Evolutionary conservation across 2,113 vertebrate species (phyloP).

Genomic region (Sebastes fasciatus): DNA sequence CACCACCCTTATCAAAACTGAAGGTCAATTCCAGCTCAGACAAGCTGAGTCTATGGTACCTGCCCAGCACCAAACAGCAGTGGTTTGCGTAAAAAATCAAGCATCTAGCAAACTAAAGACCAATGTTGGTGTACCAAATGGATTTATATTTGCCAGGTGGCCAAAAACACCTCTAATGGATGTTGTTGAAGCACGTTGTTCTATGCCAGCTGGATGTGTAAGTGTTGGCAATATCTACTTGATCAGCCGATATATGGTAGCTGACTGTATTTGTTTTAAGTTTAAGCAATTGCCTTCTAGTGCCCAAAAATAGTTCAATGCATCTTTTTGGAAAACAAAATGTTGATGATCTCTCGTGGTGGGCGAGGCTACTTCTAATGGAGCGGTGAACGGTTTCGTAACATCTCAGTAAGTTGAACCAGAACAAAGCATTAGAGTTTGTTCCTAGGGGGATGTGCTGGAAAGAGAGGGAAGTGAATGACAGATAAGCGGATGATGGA

Average conservation of each 20-base stretch:
- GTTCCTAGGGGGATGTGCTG: neutral
- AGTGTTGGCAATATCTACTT: neutral
- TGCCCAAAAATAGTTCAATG: neutral
- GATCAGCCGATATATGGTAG: neutral
- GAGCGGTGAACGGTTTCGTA: neutral
- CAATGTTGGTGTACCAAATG: neutral
- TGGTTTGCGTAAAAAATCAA: neutral
- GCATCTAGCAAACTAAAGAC: neutral
- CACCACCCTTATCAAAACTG: neutral
- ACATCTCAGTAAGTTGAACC: neutral
- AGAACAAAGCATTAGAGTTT: neutral
- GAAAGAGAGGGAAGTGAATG: conserved; percentile 13
- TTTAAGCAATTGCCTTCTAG: neutral
- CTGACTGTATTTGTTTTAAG: neutral
- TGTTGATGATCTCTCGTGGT: neutral
- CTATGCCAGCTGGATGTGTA: neutral
- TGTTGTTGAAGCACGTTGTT: neutral
- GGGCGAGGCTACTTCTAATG: neutral
- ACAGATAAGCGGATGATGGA: conserved; percentile 26
- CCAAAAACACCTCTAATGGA: neutral
- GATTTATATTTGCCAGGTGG: neutral
- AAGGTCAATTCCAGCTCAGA: neutral
- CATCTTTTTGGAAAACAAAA: neutral
- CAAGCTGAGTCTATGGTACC: neutral
- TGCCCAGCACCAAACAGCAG: neutral